Evolutionary conservation across 2,888 invertebrate species (phyloP).

Genomic region (Tubulanus polymorphus): DNA sequence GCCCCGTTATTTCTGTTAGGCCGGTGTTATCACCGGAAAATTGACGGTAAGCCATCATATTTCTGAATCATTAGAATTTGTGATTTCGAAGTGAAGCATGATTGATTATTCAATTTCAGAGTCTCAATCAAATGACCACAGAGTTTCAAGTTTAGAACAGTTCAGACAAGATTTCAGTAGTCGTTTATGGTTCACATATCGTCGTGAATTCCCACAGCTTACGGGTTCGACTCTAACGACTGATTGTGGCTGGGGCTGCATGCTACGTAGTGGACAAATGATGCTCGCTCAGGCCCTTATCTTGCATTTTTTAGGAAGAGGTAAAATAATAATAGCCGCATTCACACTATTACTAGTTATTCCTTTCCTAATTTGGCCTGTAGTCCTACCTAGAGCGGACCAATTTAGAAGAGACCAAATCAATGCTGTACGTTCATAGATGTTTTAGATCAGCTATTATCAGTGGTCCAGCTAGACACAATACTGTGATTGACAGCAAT

Average conservation of each 20-base stretch:
- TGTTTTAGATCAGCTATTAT: no score
- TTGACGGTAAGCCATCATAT: conserved; percentile 28
- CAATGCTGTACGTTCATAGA: no score
- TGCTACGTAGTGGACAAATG: conserved; percentile 87
- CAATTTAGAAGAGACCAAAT: no score
- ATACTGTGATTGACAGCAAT: no score
- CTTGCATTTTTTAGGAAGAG: conserved; percentile 77
- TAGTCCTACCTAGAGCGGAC: no score
- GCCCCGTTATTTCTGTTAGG: conserved; percentile 84
- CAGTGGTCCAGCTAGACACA: no score
- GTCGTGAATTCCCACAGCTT: conserved; percentile 74
- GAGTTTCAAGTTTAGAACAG: conserved; percentile 58
- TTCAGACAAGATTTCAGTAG: conserved; percentile 81
- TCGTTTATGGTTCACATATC: conserved; percentile 67
- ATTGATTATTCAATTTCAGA: background rate
- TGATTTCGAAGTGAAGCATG: background rate
- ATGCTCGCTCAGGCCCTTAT: conserved; percentile 81
- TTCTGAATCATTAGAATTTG: background rate
- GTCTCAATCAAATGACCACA: background rate
- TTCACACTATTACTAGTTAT: no score
- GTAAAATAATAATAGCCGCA: no score
- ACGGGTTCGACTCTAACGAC: conserved; percentile 77
- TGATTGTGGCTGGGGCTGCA: conserved; percentile 94
- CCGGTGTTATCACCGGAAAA: conserved; percentile 64
- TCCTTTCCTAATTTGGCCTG: no score